Evolutionary conservation across 2,797 vertebrate genomes (phyloP).

Genomic region (Rhabdomys pumilio): DNA sequence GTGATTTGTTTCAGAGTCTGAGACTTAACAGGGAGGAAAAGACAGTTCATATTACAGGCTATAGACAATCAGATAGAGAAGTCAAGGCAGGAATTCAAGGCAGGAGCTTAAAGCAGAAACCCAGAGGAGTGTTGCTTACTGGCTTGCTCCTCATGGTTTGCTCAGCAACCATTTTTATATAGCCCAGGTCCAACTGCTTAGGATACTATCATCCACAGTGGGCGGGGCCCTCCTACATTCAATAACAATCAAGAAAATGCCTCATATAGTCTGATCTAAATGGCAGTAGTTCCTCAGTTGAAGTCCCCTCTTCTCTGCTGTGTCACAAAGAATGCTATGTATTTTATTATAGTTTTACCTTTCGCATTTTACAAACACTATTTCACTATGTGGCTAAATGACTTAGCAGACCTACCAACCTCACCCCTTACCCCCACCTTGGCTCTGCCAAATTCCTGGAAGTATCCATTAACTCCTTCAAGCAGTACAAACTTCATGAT

Average conservation of each 20-base stretch:
- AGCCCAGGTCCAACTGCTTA: not conserved
- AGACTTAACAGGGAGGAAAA: not conserved
- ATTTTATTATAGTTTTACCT: not conserved
- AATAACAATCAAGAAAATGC: not conserved
- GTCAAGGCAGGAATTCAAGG: not conserved
- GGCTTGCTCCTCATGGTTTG: not conserved
- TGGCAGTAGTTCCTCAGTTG: not conserved
- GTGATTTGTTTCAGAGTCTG: not conserved
- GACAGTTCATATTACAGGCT: too few species aligned
- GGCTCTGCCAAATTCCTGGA: not conserved
- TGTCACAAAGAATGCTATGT: not conserved
- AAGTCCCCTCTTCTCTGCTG: not conserved
- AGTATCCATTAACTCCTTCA: not conserved
- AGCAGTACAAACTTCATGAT: conserved; percentile 13
- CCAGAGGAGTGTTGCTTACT: not conserved
- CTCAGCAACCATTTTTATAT: not conserved
- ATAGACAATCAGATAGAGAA: not conserved
- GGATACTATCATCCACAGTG: not conserved
- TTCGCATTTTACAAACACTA: conserved; percentile 44
- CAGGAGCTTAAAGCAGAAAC: not conserved
- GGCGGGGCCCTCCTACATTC: not conserved
- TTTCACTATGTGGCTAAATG: conserved; percentile 4
- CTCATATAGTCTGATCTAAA: not conserved
- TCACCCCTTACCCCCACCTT: not conserved
- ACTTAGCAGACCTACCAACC: not conserved